Conservation (phyloP, 2,888 invertebrate species). For the Lobophora halterata region DNA sequence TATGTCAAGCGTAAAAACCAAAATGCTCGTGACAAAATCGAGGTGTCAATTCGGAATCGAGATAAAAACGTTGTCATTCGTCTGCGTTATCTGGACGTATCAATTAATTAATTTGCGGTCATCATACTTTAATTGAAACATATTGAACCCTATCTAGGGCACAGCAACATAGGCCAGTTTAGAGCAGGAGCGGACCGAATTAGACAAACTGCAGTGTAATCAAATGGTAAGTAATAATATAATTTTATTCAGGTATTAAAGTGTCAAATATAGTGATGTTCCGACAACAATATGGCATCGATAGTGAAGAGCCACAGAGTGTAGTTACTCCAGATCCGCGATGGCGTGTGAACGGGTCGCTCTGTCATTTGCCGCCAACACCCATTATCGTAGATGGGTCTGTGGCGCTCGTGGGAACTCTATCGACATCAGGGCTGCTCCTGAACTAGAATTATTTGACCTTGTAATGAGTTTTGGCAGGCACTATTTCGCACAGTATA, state of each 20-base stretch:
- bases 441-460: too few relatives aligned
- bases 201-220: too few relatives aligned
- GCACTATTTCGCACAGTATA: too few relatives aligned
- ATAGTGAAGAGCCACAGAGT: slow-evolving; percentile 23
- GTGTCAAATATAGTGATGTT: slow-evolving; percentile 23
- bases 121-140: slow-evolving; percentile 7
- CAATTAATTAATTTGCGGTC: slow-evolving; percentile 39
- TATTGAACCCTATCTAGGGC: not conserved
- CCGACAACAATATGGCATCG: slow-evolving; percentile 27
- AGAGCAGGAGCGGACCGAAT: too few relatives aligned
- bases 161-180: too few relatives aligned
- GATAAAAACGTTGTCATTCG: slow-evolving; percentile 47
- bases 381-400: slow-evolving; percentile 46
- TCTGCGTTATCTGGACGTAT: slow-evolving; percentile 60
- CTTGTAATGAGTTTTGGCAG: too few relatives aligned
- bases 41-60: slow-evolving; percentile 25
- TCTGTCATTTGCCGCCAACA: slow-evolving; percentile 54
- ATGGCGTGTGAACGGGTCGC: slow-evolving; percentile 51
- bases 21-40: slow-evolving; percentile 40
- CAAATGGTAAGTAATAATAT: too few relatives aligned
- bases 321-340: slow-evolving; percentile 37
- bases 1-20: slow-evolving; percentile 42
- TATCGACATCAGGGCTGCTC: slow-evolving; percentile 28
- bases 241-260: slow-evolving; percentile 10
- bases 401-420: slow-evolving; percentile 49